Conservation (phyloP, 2,113 vertebrate species). For the Ceyx margarethae region DNA sequence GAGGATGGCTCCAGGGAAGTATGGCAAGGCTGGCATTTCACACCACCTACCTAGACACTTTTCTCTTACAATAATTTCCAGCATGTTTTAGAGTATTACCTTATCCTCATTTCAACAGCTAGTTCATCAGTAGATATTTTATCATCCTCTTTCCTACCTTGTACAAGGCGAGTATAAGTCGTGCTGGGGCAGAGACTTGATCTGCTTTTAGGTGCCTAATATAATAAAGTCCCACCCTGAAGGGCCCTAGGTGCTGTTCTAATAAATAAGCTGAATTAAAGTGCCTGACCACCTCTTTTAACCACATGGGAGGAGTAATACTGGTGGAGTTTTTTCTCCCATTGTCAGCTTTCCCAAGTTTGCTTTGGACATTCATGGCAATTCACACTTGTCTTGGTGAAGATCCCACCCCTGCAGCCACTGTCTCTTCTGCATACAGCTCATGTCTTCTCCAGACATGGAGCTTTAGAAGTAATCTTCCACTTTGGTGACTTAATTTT, state of each 20-base stretch:
- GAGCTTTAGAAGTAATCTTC: neutral
- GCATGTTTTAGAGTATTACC: neutral
- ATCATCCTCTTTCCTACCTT: neutral
- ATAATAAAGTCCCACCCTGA: neutral
- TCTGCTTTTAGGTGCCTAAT: slow-evolving; percentile 1
- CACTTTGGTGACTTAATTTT: neutral
- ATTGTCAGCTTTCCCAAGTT: neutral
- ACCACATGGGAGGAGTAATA: neutral
- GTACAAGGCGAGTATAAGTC: neutral
- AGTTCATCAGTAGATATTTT: neutral
- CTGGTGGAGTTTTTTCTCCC: neutral
- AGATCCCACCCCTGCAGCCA: neutral
- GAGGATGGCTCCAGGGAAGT: neutral
- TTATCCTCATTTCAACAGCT: neutral
- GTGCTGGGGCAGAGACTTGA: neutral
- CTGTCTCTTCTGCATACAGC: neutral
- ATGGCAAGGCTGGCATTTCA: neutral
- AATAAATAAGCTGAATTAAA: slow-evolving; percentile 28
- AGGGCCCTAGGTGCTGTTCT: neutral
- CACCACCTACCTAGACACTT: neutral
- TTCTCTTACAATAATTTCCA: neutral
- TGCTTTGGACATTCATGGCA: neutral
- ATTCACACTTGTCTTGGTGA: neutral
- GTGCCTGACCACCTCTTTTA: neutral
- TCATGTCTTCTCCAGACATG: neutral